These are phyloP conservation scores for Oplegnathus fasciatus DNA, from an alignment of 2,113 vertebrate genomes.

Conservation along the genomic window DNA sequence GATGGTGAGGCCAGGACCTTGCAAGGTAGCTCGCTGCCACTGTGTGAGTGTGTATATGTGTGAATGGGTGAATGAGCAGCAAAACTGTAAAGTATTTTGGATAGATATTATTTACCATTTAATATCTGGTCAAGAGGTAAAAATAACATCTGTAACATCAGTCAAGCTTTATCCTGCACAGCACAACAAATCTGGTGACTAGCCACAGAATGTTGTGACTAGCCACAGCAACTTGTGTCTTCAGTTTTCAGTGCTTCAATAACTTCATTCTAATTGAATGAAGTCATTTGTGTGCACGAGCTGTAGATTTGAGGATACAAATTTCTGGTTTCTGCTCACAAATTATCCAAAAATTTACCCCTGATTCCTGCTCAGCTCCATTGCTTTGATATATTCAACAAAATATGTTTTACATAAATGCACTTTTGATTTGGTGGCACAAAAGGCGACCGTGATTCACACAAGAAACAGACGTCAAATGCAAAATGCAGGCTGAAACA, in stretches of 20 bases:
- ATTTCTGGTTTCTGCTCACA: not conserved
- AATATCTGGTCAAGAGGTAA: not conserved
- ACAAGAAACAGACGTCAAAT: conserved; percentile 2
- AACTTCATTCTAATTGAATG: not conserved
- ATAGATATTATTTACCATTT: not conserved
- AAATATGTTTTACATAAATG: not conserved
- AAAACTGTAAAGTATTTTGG: too few relatives aligned
- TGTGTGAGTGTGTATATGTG: too few relatives aligned
- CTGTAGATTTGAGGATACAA: not conserved
- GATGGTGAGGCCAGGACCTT: too few relatives aligned
- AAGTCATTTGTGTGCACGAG: not conserved
- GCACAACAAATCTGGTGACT: not conserved
- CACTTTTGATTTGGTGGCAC: not conserved
- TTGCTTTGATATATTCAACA: conserved; percentile 3
- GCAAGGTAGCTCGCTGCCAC: too few relatives aligned
- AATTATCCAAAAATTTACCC: not conserved
- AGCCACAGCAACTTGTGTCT: not conserved
- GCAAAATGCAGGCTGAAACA: conserved; percentile 6
- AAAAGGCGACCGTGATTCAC: not conserved
- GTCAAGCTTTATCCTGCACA: not conserved
- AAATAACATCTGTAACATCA: not conserved
- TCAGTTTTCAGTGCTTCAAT: not conserved
- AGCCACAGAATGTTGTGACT: not conserved
- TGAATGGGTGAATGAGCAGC: too few relatives aligned
- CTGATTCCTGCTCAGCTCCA: not conserved